Conservation (phyloP, 1,140 invertebrate species). For the Parapsyche elsis region DNA sequence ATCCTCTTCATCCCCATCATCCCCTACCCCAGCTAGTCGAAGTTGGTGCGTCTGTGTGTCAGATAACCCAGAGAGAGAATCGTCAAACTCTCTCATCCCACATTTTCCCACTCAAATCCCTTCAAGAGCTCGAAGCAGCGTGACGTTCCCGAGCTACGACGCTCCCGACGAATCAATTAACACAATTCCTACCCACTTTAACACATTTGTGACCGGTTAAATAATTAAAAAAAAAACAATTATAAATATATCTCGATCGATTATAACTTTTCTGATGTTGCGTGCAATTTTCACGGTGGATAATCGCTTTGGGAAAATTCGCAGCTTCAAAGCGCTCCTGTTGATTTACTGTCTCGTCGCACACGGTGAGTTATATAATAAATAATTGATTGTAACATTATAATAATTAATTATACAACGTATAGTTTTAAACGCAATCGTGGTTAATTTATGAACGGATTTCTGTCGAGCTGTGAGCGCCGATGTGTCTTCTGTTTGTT, state of each 20-base stretch:
- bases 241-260: neutral
- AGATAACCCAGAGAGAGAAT: neutral
- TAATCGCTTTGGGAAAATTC: neutral
- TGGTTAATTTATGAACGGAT: neutral
- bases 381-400: neutral
- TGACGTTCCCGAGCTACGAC: conserved; percentile 17
- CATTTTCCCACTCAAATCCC: conserved; percentile 8
- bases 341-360: neutral
- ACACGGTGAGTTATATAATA: conserved; percentile 1
- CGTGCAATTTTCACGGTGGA: neutral
- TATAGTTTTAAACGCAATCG: neutral
- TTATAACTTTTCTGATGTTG: neutral
- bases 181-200: too few species aligned
- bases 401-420: neutral
- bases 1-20: too few species aligned
- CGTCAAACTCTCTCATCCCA: conserved; percentile 20
- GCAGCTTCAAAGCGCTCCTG: neutral
- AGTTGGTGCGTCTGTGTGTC: neutral
- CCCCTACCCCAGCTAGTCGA: too few species aligned
- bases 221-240: too few species aligned
- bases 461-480: neutral
- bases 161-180: neutral
- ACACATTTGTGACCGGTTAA: too few species aligned
- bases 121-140: conserved; percentile 22
- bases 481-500: neutral